phyloP scores from a whole-genome alignment of 2,888 invertebrate species.

The Sthenelais limicola region DNA sequence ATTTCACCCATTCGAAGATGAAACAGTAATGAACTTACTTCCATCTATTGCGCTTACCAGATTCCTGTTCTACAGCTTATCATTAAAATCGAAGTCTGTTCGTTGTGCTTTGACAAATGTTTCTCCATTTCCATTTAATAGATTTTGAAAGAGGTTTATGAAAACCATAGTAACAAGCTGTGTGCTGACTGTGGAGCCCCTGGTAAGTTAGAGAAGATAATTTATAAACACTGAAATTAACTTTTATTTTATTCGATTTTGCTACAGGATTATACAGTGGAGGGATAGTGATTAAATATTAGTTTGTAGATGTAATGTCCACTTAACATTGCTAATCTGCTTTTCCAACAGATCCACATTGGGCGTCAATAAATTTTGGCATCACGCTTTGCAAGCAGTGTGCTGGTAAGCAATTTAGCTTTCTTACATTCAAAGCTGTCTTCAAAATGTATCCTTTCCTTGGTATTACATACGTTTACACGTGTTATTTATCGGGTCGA shows the following conservation, averaged over 20 bases:
- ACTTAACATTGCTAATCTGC: background rate
- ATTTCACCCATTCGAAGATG: no score
- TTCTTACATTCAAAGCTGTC: no score
- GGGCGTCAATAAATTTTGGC: conserved; percentile 96
- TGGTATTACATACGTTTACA: no score
- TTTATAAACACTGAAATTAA: background rate
- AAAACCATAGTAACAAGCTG: conserved; percentile 63
- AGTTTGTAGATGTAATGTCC: background rate
- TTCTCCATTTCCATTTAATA: conserved; percentile 46
- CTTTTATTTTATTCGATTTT: conserved; percentile 5
- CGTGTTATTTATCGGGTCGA: background rate
- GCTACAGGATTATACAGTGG: background rate
- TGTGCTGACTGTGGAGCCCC: conserved; percentile 92
- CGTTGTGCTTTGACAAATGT: background rate
- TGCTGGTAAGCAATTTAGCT: conserved; percentile 65
- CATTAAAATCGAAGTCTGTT: background rate
- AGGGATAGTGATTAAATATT: background rate
- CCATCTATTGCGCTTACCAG: no score
- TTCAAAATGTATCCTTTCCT: no score
- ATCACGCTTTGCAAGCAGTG: conserved; percentile 95
- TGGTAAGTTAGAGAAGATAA: no score
- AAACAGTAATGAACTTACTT: no score
- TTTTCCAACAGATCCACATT: conserved; percentile 84
- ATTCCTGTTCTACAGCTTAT: no score
- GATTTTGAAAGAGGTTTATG: conserved; percentile 65